These are phyloP conservation scores for Noctua pronuba DNA, from an alignment of 2,888 invertebrate species.

Conservation along the genomic window DNA sequence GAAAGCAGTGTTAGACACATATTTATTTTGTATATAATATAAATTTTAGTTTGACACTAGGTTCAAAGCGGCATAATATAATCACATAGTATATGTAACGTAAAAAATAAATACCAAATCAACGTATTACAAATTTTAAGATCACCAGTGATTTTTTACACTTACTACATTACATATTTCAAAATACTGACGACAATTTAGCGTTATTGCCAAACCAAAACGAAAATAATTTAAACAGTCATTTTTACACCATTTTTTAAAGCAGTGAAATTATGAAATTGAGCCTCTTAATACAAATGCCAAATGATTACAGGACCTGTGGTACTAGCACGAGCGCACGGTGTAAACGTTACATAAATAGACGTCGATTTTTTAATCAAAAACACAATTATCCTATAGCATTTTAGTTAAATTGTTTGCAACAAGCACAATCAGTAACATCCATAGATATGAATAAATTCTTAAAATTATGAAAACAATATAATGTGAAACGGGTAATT, in stretches of 20 bases:
- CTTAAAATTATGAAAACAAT: no score
- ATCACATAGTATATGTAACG: background rate
- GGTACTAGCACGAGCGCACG: no score
- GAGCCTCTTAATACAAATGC: conserved; percentile 38
- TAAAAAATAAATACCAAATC: background rate
- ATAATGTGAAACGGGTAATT: no score
- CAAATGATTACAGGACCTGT: background rate
- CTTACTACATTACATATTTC: background rate
- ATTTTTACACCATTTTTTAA: background rate
- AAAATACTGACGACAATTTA: no score
- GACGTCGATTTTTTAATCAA: no score
- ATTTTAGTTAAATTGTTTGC: no score
- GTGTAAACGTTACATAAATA: background rate
- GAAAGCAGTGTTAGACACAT: background rate
- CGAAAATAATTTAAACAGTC: background rate
- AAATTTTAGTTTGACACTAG: background rate
- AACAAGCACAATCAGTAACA: no score
- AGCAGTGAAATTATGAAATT: background rate
- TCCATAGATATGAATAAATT: no score
- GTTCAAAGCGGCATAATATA: background rate
- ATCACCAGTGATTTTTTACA: background rate
- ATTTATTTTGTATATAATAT: background rate
- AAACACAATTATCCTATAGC: no score
- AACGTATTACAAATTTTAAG: background rate
- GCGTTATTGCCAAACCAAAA: conserved; percentile 5